These are phyloP conservation scores for Platygyra sinensis DNA, from an alignment of 64 coral and sea anemone species.

Conservation along the genomic window DNA sequence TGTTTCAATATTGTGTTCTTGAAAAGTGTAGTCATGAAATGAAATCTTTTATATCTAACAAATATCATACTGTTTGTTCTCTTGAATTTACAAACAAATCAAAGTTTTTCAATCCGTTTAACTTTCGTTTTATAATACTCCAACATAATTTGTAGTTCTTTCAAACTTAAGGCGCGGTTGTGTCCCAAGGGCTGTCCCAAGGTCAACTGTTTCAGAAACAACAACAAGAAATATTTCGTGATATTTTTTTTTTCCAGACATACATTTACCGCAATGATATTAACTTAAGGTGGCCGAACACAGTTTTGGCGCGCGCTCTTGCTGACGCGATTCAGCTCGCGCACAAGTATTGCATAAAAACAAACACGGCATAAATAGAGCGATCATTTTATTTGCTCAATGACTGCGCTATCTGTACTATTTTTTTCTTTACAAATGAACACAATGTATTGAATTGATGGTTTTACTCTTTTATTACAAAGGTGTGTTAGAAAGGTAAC, in stretches of 20 bases:
- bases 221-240: neutral
- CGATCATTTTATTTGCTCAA: too few species aligned
- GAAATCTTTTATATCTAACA: neutral
- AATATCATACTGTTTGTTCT: constrained; percentile 43
- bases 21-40: constrained; percentile 33
- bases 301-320: too few species aligned
- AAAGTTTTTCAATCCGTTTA: neutral
- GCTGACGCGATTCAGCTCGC: too few species aligned
- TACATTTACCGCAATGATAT: neutral
- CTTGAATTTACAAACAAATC: constrained; percentile 40
- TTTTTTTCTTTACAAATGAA: too few species aligned
- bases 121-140: neutral
- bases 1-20: constrained; percentile 9
- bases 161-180: neutral
- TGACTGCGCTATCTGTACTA: too few species aligned
- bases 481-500: too few species aligned
- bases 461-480: too few species aligned
- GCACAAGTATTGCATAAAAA: too few species aligned
- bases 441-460: too few species aligned
- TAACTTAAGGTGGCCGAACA: too few species aligned
- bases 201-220: neutral
- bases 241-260: neutral
- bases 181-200: neutral
- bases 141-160: neutral
- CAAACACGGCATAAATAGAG: too few species aligned